Conservation (phyloP, 2,888 invertebrate species). For the Uloborus plumipes region DNA sequence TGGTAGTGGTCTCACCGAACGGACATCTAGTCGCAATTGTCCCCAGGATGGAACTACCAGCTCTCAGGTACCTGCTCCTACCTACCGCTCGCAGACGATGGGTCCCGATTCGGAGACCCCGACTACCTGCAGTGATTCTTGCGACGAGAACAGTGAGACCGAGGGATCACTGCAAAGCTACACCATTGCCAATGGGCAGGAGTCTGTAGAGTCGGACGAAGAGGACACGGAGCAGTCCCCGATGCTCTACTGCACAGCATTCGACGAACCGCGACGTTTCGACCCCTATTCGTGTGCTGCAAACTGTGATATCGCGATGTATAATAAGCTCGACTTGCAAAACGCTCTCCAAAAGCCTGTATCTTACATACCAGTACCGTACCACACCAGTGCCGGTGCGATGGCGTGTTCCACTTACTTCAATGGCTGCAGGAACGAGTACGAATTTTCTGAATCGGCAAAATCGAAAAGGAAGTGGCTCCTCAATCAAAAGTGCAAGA, state of each 20-base stretch:
- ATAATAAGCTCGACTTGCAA: not conserved
- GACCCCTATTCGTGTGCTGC: not conserved
- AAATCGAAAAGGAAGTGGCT: conserved; percentile 54
- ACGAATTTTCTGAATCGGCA: conserved; percentile 20
- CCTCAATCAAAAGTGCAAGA: conserved; percentile 57
- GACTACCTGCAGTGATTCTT: conserved; percentile 22
- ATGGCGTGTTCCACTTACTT: conserved; percentile 39
- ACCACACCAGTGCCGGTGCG: conserved; percentile 11
- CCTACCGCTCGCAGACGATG: conserved; percentile 18
- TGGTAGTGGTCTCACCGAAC: conserved; percentile 35
- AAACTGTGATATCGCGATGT: conserved; percentile 39
- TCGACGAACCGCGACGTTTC: conserved; percentile 52
- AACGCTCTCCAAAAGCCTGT: conserved; percentile 20
- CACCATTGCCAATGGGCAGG: not conserved
- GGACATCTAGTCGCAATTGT: conserved; percentile 60
- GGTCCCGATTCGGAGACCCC: conserved; percentile 7
- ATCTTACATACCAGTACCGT: conserved; percentile 20
- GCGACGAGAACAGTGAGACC: conserved; percentile 29
- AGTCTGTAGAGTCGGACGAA: conserved; percentile 38
- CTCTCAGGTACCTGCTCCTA: conserved; percentile 11
- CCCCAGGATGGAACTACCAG: conserved; percentile 28
- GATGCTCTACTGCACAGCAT: conserved; percentile 46
- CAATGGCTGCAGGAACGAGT: conserved; percentile 35
- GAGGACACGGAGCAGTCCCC: conserved; percentile 57
- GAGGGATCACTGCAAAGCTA: too few species aligned